Conservation (phyloP, 1,140 invertebrate species). For the Ceratina australensis region DNA sequence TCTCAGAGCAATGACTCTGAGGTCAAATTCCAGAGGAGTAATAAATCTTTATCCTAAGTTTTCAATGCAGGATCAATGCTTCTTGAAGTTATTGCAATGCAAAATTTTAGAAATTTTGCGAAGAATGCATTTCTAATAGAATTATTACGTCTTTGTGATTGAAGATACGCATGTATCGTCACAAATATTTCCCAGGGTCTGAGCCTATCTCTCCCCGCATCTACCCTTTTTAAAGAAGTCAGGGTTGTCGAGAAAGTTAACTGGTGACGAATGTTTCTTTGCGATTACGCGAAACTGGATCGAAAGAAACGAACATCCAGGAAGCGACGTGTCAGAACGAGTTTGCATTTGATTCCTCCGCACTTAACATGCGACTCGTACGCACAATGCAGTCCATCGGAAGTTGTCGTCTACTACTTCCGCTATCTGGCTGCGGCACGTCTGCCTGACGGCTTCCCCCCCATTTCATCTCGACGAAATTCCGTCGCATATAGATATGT, state of each 20-base stretch:
- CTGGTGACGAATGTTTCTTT: slow-evolving; percentile 6
- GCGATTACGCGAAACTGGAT: slow-evolving; percentile 49
- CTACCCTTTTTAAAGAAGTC: too few relatives aligned
- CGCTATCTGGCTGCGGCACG: slow-evolving; percentile 60
- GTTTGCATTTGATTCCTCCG: slow-evolving; percentile 68
- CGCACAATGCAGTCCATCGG: slow-evolving; percentile 74
- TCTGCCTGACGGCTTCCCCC: slow-evolving; percentile 52
- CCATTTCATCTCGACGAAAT: slow-evolving; percentile 53
- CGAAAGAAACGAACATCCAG: slow-evolving; percentile 56
- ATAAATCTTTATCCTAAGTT: too few relatives aligned
- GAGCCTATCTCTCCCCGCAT: too few relatives aligned
- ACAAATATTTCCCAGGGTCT: too few relatives aligned
- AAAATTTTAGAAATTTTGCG: too few relatives aligned
- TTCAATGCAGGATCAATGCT: too few relatives aligned
- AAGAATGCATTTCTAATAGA: too few relatives aligned
- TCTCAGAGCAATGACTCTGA: too few relatives aligned
- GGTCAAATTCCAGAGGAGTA: too few relatives aligned
- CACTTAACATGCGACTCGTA: slow-evolving; percentile 69
- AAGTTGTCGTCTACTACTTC: slow-evolving; percentile 75
- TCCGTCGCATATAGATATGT: slow-evolving; percentile 32
- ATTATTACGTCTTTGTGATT: too few relatives aligned
- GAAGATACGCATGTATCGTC: too few relatives aligned
- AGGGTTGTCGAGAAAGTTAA: neutral
- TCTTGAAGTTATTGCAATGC: too few relatives aligned
- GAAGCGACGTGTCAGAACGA: slow-evolving; percentile 55